Evolutionary conservation across 2,113 vertebrate species (phyloP), one percentile per base, ranked within the genome.

Genomic region (Callorhinus ursinus): DNA sequence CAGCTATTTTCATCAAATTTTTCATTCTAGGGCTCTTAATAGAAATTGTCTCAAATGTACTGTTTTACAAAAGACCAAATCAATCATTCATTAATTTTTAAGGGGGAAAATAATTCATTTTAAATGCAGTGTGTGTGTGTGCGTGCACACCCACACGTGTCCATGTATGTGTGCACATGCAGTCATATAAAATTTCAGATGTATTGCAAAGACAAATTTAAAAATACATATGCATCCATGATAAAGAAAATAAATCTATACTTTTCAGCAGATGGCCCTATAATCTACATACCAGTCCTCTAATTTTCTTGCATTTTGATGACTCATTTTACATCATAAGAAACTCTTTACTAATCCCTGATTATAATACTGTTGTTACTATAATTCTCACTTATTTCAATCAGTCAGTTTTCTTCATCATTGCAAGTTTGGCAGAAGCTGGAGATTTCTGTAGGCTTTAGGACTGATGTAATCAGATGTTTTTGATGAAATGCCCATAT

Each of bases 361-460:
- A 79, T 90, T 97, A 74, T 84, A 95, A 72, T 96, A 97, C 95
- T 96, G 63, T 83, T 97, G n/a, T 87, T 97, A 31, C 74, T 39
- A 96, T 94, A 96, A 97, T 96, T 96, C 95, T 82, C 84, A 80
- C 87, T 97, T 93, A 83, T 97, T 51, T 96, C 94, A 97, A 96
- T 98, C 97, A 97, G 90, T 96, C 71, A 85, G 82, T 97, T 97
- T 97, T 98, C 96, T 96, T 98, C 74, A 80, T 80, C 94, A 96
- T n/a, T 97, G 74, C 87, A 96, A 96, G 90, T 89, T 90, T 95
- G 74, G 69, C 86, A 96, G 83, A 90, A 95, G 84, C 57, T 95
- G 90, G 81, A 85, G 74, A 88, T 97, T 97, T 97, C 96, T 93
- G 51, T 88, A 55, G 80, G 72, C 57, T 90, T 81, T 80, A 92